Conservation (phyloP, 1,140 invertebrate genomes). For the Papilio aristodemus region DNA sequence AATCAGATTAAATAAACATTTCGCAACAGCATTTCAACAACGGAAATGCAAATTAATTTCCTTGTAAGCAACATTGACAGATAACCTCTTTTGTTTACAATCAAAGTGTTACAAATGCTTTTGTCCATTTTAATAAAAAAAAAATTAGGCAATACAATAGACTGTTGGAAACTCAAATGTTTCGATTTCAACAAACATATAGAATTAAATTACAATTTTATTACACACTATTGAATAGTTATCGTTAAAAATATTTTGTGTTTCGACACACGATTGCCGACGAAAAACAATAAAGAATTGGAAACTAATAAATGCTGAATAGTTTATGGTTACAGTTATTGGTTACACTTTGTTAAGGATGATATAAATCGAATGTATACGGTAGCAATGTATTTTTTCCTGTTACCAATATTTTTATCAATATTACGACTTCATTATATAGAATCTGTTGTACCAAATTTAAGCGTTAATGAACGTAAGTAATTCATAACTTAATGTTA, state of each 20-base stretch:
- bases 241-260: background rate
- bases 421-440: constrained; percentile 37
- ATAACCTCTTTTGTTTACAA: no score
- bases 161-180: background rate
- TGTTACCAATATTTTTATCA: constrained; percentile 36
- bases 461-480: constrained; percentile 60
- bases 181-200: background rate
- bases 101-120: background rate
- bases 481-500: constrained; percentile 13
- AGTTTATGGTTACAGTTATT: constrained; percentile 29
- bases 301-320: background rate
- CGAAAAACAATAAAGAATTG: constrained; percentile 31
- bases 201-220: background rate
- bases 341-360: constrained; percentile 17
- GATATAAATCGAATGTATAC: constrained; percentile 25
- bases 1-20: no score
- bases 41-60: no score
- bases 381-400: constrained; percentile 25
- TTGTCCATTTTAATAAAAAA: background rate
- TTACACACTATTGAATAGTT: constrained; percentile 2
- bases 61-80: no score
- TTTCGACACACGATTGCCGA: constrained; percentile 28
- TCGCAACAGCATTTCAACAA: no score
- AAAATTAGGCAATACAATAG: background rate
- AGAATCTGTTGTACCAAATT: constrained; percentile 52